A percentile compares a stretch with the other conserved stretches of the same genome.
phyloP scores from a whole-genome alignment of 1,140 invertebrate genomes.

The Patella vulgata region DNA sequence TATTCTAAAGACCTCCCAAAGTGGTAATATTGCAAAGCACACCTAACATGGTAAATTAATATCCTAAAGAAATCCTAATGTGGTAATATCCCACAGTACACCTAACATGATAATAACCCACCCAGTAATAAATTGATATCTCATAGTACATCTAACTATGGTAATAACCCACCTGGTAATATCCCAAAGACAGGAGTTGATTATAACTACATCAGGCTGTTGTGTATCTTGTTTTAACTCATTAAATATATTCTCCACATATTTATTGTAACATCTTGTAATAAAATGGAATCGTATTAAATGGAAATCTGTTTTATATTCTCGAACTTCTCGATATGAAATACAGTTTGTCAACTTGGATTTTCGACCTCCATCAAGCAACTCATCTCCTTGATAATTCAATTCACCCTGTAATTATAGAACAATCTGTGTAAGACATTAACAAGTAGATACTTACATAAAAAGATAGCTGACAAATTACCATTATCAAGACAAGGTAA shows the following conservation, averaged over 20 bases:
- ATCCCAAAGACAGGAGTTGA: conserved; percentile 31
- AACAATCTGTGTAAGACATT: too few species aligned
- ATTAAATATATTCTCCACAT: conserved; percentile 18
- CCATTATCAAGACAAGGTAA: too few species aligned
- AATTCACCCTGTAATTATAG: conserved; percentile 28
- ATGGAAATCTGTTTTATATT: conserved; percentile 18
- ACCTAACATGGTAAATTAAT: too few species aligned
- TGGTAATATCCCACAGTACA: too few species aligned
- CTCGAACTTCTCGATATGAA: conserved; percentile 21
- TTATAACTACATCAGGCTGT: conserved; percentile 20
- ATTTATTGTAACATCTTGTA: conserved; percentile 24
- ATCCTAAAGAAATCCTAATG: too few species aligned
- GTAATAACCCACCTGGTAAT: conserved; percentile 18
- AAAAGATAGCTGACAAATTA: too few species aligned
- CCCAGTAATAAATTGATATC: too few species aligned
- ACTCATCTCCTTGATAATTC: conserved; percentile 21
- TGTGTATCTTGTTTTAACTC: conserved; percentile 7
- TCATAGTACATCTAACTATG: too few species aligned
- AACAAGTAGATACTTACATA: too few species aligned
- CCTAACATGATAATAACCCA: too few species aligned
- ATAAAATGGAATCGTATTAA: conserved; percentile 26
- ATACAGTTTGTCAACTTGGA: conserved; percentile 18
- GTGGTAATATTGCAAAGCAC: too few species aligned
- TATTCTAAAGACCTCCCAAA: too few species aligned
- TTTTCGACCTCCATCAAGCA: conserved; percentile 23